Conservation (phyloP, 37 sponge, comb jelly and placozoan species). For the Sycon ciliatum region DNA sequence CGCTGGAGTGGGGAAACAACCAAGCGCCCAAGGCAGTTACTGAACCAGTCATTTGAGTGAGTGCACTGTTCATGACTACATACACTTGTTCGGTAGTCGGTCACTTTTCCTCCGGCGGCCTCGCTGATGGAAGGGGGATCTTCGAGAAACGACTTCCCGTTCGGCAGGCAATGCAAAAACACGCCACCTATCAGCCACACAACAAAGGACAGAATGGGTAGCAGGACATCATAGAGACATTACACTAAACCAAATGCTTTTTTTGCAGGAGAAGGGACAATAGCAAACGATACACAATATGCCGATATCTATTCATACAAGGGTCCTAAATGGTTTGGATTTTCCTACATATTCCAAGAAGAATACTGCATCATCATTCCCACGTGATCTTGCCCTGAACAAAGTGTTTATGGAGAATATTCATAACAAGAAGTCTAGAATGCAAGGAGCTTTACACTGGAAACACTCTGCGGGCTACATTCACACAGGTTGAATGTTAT, state of each 20-base stretch:
- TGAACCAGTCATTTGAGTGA: not conserved
- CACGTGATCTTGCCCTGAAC: too few species aligned
- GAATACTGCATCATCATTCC: too few species aligned
- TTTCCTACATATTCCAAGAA: too few species aligned
- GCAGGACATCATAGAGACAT: not conserved
- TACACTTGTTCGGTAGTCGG: slow-evolving; percentile 69
- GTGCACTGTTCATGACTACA: not conserved
- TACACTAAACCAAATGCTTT: not conserved
- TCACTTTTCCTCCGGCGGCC: slow-evolving; percentile 69
- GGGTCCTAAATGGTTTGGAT: too few species aligned
- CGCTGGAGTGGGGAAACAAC: too few species aligned
- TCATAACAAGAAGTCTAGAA: too few species aligned
- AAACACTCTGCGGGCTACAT: too few species aligned
- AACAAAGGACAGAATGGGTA: not conserved
- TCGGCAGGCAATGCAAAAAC: slow-evolving; percentile 64
- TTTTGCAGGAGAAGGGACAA: not conserved
- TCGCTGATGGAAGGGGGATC: slow-evolving; percentile 84
- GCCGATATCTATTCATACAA: too few species aligned
- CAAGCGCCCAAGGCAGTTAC: too few species aligned
- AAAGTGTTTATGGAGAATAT: too few species aligned
- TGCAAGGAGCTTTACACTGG: too few species aligned
- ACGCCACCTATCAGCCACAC: slow-evolving; percentile 38
- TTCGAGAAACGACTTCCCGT: slow-evolving; percentile 45
- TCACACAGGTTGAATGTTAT: too few species aligned
- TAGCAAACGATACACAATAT: not conserved